Conservation (phyloP, 2,113 vertebrate genomes). For the Madoqua kirkii region DNA sequence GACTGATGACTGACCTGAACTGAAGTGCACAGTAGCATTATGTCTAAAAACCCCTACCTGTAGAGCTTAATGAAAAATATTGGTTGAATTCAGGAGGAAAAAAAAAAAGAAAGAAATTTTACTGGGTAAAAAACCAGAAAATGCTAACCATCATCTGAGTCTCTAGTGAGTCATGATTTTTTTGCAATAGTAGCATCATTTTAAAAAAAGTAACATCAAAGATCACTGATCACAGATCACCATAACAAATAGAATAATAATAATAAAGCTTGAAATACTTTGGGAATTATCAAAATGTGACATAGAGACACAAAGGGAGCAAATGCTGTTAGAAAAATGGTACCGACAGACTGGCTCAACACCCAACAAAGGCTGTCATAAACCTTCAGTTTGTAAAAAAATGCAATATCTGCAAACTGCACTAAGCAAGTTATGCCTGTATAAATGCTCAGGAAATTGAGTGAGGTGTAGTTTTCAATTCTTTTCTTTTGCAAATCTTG, state of each 20-base stretch:
- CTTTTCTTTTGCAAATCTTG: slow-evolving; percentile 10
- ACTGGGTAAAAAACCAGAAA: neutral
- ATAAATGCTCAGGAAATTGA: neutral
- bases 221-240: neutral
- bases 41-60: neutral
- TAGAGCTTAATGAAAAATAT: neutral
- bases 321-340: neutral
- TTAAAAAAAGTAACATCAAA: neutral
- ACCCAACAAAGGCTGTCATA: neutral
- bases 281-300: neutral
- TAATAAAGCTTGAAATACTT: neutral
- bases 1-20: neutral
- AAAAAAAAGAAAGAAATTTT: neutral
- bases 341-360: neutral
- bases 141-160: neutral
- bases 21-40: neutral
- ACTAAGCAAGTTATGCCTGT: neutral
- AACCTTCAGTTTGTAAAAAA: neutral
- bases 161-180: neutral
- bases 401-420: neutral
- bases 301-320: neutral
- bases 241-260: neutral
- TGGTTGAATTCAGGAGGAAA: neutral
- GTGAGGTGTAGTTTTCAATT: neutral
- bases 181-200: neutral